Conservation (phyloP, 2,797 vertebrate species). For the Smutsia temminckii region DNA sequence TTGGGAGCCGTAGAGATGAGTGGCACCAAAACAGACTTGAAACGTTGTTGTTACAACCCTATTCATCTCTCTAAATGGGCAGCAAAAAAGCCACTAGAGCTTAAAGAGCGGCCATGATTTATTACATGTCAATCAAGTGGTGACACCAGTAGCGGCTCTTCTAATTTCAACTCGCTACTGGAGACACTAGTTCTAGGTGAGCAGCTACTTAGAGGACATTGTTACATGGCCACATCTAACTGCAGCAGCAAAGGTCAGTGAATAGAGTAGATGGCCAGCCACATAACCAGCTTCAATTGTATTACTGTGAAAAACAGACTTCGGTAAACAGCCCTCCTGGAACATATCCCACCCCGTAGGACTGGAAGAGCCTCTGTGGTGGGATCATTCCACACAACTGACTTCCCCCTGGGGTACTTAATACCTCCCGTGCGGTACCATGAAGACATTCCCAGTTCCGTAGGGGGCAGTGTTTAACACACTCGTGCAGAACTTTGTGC, state of each 20-base stretch:
- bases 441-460: neutral
- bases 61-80: neutral
- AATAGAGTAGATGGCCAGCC: neutral
- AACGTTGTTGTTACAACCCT: neutral
- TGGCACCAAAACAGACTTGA: neutral
- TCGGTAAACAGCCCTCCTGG: neutral
- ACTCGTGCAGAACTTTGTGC: neutral
- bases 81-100: neutral
- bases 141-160: neutral
- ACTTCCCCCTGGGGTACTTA: neutral
- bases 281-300: neutral
- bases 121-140: neutral
- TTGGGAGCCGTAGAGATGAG: neutral
- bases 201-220: neutral
- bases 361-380: neutral
- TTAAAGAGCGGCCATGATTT: neutral
- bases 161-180: neutral
- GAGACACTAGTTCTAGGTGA: neutral
- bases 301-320: neutral
- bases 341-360: neutral
- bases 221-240: neutral
- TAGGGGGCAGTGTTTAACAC: neutral
- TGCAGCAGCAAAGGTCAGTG: neutral
- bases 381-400: neutral
- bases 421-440: neutral